A percentile compares a stretch with the other conserved stretches of the same genome.
Conservation (phyloP, 1,140 invertebrate genomes). For the Harlomillsia oculata region DNA sequence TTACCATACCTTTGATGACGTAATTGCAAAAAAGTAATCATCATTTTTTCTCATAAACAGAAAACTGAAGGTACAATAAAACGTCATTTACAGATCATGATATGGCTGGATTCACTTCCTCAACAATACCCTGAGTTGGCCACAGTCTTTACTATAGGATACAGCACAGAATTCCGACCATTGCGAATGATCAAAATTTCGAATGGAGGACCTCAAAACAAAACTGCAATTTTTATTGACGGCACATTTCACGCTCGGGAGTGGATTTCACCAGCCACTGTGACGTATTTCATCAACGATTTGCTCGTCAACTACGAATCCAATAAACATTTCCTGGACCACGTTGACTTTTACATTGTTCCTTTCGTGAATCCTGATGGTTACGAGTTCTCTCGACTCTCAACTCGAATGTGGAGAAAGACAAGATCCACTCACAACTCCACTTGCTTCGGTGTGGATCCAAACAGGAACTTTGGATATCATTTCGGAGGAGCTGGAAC, state of each 20-base stretch:
- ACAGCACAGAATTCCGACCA: slow-evolving; percentile 49
- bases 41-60: neutral
- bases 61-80: neutral
- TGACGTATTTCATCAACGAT: slow-evolving; percentile 46
- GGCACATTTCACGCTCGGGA: slow-evolving; percentile 51
- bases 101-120: slow-evolving; percentile 43
- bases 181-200: slow-evolving; percentile 53
- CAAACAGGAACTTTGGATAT: slow-evolving; percentile 34
- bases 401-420: slow-evolving; percentile 36
- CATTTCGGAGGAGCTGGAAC: slow-evolving; percentile 53
- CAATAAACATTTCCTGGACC: neutral
- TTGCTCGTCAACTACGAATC: slow-evolving; percentile 36
- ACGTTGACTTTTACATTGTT: slow-evolving; percentile 50
- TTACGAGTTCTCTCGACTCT: slow-evolving; percentile 48
- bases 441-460: slow-evolving; percentile 35
- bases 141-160: slow-evolving; percentile 46
- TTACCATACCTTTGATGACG: slow-evolving; percentile 3
- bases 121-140: slow-evolving; percentile 44
- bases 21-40: neutral
- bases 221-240: slow-evolving; percentile 31
- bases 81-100: slow-evolving; percentile 41
- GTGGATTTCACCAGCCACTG: slow-evolving; percentile 55
- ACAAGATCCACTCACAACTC: slow-evolving; percentile 18
- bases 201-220: neutral
- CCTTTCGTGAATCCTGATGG: slow-evolving; percentile 64